Conservation (phyloP, 2,113 vertebrate species). For the Psephotus haematonotus region DNA sequence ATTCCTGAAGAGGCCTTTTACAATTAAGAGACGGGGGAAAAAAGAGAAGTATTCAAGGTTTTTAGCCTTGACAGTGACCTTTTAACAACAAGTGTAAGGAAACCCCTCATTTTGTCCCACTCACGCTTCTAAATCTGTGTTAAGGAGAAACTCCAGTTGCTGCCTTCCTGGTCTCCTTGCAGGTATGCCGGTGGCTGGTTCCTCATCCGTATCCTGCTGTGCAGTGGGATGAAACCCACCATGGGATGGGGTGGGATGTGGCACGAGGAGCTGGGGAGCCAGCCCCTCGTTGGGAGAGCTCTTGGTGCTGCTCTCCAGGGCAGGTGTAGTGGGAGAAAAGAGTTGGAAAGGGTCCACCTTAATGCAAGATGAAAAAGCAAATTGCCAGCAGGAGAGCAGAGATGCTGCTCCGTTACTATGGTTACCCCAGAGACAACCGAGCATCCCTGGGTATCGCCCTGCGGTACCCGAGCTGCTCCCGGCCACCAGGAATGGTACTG, state of each 20-base stretch:
- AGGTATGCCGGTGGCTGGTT: not conserved
- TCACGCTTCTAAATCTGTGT: not conserved
- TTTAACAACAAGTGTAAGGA: slow-evolving; percentile 30
- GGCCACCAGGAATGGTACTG: slow-evolving; percentile 62
- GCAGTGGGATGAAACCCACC: not conserved
- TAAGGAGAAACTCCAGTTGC: slow-evolving; percentile 3
- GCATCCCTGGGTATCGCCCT: slow-evolving; percentile 49
- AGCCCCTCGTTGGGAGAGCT: not conserved
- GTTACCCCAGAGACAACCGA: slow-evolving; percentile 61
- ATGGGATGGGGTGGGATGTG: not conserved
- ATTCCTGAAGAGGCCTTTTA: not conserved
- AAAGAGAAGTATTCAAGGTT: not conserved
- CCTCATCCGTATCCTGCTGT: fast-evolving
- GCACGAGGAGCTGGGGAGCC: not conserved
- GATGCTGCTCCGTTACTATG: slow-evolving; percentile 75
- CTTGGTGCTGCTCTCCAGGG: not conserved
- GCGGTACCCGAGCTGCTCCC: slow-evolving; percentile 64
- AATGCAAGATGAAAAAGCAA: slow-evolving; percentile 53
- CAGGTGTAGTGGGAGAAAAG: not conserved
- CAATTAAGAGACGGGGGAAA: not conserved
- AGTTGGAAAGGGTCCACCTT: slow-evolving; percentile 37
- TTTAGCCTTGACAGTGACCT: slow-evolving; percentile 37
- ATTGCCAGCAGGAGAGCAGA: slow-evolving; percentile 56
- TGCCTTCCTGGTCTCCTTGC: fast-evolving
- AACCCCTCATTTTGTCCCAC: slow-evolving; percentile 43